Conservation (phyloP, 2,113 vertebrate genomes). For the Sinosuthora webbiana region DNA sequence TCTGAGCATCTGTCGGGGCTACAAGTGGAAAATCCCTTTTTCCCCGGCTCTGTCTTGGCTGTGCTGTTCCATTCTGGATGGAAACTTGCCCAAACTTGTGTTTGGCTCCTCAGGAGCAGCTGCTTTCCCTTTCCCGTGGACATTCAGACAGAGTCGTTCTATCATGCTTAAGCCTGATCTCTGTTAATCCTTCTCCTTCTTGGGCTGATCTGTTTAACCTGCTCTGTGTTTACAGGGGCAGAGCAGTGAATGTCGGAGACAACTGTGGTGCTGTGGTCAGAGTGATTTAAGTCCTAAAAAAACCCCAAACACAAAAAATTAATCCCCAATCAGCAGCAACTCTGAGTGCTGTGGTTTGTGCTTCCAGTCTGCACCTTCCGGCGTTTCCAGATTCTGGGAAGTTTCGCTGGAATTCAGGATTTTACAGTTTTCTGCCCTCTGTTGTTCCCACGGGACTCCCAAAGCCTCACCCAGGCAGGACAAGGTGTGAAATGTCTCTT, state of each 20-base stretch:
- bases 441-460: accelerated
- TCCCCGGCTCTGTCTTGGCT: not conserved
- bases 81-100: accelerated
- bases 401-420: not conserved
- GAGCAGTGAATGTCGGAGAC: not conserved
- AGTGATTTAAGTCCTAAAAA: not conserved
- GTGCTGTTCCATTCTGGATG: not conserved
- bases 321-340: accelerated
- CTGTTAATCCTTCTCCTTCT: not conserved
- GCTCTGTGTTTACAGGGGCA: not conserved
- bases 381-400: not conserved
- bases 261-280: not conserved
- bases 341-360: too few species aligned
- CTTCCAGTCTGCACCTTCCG: not conserved
- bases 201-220: not conserved
- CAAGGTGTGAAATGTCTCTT: accelerated
- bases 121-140: not conserved
- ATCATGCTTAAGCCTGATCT: not conserved
- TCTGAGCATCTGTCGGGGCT: not conserved
- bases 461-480: accelerated
- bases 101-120: not conserved
- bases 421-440: not conserved
- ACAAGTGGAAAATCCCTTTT: not conserved
- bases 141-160: not conserved
- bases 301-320: too few species aligned